phyloP scores from a whole-genome alignment of 2,113 vertebrate species.

The Petrocephalus zakoni region DNA sequence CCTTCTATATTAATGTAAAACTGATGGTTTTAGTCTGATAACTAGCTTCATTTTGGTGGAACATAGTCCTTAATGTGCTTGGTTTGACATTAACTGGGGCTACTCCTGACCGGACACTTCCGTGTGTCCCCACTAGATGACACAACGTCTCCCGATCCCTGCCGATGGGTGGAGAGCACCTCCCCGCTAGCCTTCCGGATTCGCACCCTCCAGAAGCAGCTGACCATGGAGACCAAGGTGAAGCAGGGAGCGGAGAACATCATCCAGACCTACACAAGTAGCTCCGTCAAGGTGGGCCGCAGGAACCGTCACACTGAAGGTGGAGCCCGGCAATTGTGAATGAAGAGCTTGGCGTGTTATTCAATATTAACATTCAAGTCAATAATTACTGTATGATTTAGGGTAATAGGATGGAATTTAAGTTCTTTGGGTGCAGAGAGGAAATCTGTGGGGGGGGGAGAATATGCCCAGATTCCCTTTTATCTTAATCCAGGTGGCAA shows the following conservation, averaged over 20 bases:
- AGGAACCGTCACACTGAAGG: neutral
- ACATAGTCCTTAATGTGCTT: neutral
- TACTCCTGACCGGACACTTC: neutral
- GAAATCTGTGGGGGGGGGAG: neutral
- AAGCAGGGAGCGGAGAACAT: conserved; percentile 94
- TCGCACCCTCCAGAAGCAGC: conserved; percentile 79
- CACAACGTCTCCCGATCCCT: conserved; percentile 57
- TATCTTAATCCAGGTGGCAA: neutral
- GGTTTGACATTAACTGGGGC: neutral
- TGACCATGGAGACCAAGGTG: conserved; percentile 88
- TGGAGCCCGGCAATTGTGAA: neutral
- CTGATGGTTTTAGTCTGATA: neutral
- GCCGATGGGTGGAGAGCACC: conserved; percentile 62
- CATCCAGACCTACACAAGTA: conserved; percentile 76
- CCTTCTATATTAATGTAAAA: neutral
- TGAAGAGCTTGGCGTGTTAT: neutral
- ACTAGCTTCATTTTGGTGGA: neutral
- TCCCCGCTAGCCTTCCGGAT: conserved; percentile 62
- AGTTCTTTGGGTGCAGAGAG: neutral
- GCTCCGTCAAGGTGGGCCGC: conserved; percentile 71
- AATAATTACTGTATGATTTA: neutral
- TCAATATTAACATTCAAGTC: neutral
- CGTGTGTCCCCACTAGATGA: conserved; percentile 36
- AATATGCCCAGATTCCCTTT: neutral
- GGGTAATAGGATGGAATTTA: neutral